A percentile compares a stretch with the other conserved stretches of the same genome.
phyloP scores from a whole-genome alignment of 1,140 invertebrate species.

The Papilio polyxenes region DNA sequence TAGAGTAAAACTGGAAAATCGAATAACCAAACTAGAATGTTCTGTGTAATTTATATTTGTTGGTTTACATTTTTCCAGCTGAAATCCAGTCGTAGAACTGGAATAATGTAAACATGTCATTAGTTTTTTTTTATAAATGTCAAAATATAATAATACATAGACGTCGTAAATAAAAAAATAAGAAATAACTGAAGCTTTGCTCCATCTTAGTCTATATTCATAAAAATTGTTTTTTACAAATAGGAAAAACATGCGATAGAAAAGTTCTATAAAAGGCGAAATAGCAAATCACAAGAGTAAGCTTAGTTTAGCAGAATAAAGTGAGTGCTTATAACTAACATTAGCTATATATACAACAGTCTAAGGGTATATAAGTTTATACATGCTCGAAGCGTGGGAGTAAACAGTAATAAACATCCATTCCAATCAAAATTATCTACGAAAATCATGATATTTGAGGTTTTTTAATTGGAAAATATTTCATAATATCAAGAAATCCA shows the following conservation, averaged over 20 bases:
- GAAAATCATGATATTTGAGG: no score
- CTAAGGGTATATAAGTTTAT: slow-evolving; percentile 3
- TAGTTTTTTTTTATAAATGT: background rate
- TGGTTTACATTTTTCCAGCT: no score
- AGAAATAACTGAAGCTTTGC: slow-evolving; percentile 67
- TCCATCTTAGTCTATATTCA: slow-evolving; percentile 65
- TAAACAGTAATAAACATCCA: background rate
- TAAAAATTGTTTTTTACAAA: slow-evolving; percentile 57
- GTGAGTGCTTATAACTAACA: slow-evolving; percentile 59
- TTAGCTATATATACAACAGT: slow-evolving; percentile 50
- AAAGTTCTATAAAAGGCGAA: slow-evolving; percentile 68
- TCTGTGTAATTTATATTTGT: no score
- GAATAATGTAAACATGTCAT: background rate
- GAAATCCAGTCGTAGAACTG: background rate
- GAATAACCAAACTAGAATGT: no score
- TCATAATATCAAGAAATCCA: background rate
- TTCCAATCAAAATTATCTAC: background rate
- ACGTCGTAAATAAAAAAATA: slow-evolving; percentile 43
- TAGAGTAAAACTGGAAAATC: no score
- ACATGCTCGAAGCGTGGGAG: background rate
- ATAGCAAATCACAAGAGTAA: slow-evolving; percentile 75
- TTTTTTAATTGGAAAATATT: background rate
- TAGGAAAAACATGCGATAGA: slow-evolving; percentile 62
- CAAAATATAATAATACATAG: slow-evolving; percentile 35
- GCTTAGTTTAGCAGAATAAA: slow-evolving; percentile 60